Evolutionary conservation across 1,140 invertebrate genomes (phyloP), one percentile per base, ranked within the genome.

Genomic region (Hyphantria cunea): DNA sequence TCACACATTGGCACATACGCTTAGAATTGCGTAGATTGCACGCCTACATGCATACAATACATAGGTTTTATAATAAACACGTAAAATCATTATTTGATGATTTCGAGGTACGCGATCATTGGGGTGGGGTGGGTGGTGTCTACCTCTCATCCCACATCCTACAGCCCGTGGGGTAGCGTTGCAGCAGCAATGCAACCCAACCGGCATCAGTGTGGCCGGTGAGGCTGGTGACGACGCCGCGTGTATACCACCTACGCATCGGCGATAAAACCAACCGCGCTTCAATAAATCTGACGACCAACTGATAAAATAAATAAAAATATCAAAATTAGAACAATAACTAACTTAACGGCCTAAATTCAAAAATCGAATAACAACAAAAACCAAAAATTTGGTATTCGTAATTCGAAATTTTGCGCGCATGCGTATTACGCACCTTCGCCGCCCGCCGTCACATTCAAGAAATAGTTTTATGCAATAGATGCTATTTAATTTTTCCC

Each of bases 31-130:
- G 58, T 68, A 75, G 61, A 71, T 58, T 37, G n/a, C 50, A 41
- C 62, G 31, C 58, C 47, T 34, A 58, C 51, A 48, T 61, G 49
- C 69, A 63, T 72, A 63, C 69, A 52, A 55, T n/a, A 13, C 13
- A 44, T n/a, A 44, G 78, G 75, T 88, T 86, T 90, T 90, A 88
- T 87, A 81, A 84, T 87, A 86, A 87, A 86, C 85, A 86, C 77
- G 78, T 78, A 82, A 87, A 89, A 90, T 89, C 87, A 90, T 90
- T 90, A 89, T 87, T 89, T 89, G 87, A 90, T 89, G 86, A 90
- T 90, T 89, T 76, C 77, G 78, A 78, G 81, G 85, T 70, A 76
- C 75, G 82, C 79, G 86, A 76, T 79, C 76, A 81, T 82, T 76
- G 83, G 86, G 72, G 76, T 84, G 81, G 74, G 83, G 45, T 67